Evolutionary conservation across 2,888 invertebrate species (phyloP).

Genomic region (Euzetes globulus): DNA sequence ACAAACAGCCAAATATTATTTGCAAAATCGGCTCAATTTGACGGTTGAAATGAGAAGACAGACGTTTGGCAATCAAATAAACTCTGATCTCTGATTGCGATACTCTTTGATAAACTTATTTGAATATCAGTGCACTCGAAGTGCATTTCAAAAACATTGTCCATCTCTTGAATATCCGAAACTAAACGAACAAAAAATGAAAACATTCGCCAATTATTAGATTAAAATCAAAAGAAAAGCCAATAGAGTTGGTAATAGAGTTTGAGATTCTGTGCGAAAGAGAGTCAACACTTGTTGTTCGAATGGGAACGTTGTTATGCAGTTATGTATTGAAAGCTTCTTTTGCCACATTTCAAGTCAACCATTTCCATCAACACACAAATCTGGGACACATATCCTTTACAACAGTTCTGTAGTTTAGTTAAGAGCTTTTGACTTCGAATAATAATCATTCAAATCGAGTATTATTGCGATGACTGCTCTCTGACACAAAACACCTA

Average conservation of each 20-base stretch:
- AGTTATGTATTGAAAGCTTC: constrained; percentile 23
- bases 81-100: constrained; percentile 1
- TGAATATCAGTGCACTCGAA: constrained; percentile 5
- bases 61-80: not conserved
- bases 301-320: not conserved
- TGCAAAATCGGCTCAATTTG: constrained; percentile 3
- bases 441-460: not conserved
- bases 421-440: not conserved
- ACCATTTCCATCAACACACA: constrained; percentile 7
- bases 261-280: constrained; percentile 1
- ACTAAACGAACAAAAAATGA: not conserved
- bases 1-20: constrained; percentile 13
- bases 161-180: not conserved
- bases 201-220: not conserved
- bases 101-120: constrained; percentile 12
- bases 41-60: not conserved
- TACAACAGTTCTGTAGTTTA: not conserved
- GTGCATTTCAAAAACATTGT: constrained; percentile 8
- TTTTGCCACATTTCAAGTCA: constrained; percentile 16
- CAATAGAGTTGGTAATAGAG: not conserved
- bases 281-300: constrained; percentile 3
- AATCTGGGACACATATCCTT: constrained; percentile 24
- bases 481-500: constrained; percentile 20
- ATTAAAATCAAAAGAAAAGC: not conserved
- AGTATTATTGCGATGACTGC: not conserved